Base-by-base conservation (phyloP, 2,797 vertebrate species). In the Mus minutoides region DNA sequence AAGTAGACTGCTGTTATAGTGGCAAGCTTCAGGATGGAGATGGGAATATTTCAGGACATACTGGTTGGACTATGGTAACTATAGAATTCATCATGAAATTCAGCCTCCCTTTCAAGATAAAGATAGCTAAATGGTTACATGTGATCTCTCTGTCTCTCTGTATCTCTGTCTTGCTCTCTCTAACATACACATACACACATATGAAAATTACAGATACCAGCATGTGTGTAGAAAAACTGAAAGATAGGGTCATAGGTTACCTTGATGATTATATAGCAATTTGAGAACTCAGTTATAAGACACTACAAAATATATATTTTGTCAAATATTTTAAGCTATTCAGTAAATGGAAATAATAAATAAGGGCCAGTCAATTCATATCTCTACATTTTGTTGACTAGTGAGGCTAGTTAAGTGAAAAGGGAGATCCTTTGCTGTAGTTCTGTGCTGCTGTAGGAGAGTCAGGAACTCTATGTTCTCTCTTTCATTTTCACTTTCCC, bases 321-420 rank as follows among this genome's bases (percentile, higher is more conserved):
- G 52, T 91, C 64, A 92, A 95, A 88, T 69, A 40, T 58, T 78
- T 67, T 89, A 92, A 94, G 46, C 52, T 37, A 78, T 84, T 85
- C 94, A 88, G 69, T 92, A 64, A 80, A 94, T 87, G 13, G 37
- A 29, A 86, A 67, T 82, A 71, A 91, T 71, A 92, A 90, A 60
- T 76, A 87, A 88, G 83, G 7, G 16, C 24, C 79, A 71, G 67
- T 52, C 24, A 37, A 77, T 64, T 21, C 0, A 73, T 34, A 37
- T 86, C 60, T 94, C 79, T 64, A 69, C 14, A 46, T 94, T 94
- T 43, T 79, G n/a, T 90, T 94, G 64, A 64, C 56, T 71, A 10
- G 78, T 34, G 22, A 82, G 80, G 73, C 52, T 24, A 78, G n/a
- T 67, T 90, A 77, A 86, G 56, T 87, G 85, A 71, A 94, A 80